Evolutionary conservation across 2,888 invertebrate genomes (phyloP).

Genomic region (Cheiracanthium punctorium): DNA sequence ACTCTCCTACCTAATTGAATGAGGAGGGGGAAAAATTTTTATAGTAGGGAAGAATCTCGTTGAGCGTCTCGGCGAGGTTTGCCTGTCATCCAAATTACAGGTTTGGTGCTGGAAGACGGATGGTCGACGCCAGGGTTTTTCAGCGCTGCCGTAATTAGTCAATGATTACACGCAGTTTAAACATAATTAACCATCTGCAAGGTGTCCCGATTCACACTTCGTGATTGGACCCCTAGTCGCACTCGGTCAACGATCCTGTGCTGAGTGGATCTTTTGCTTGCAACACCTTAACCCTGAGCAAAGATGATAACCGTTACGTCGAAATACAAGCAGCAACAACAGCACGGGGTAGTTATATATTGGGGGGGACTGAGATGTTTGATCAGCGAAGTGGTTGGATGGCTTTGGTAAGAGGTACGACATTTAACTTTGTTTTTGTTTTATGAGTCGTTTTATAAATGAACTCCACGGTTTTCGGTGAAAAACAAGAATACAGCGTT

Average conservation of each 20-base stretch:
- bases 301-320: not conserved
- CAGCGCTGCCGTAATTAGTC: slow-evolving; percentile 69
- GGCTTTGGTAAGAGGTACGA: not conserved
- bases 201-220: slow-evolving; percentile 70
- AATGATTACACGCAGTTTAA: slow-evolving; percentile 70
- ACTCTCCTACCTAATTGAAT: not conserved
- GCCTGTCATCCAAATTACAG: slow-evolving; percentile 65
- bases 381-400: not conserved
- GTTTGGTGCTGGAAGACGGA: slow-evolving; percentile 60
- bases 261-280: not conserved
- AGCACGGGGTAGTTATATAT: not conserved
- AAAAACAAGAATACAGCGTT: no score
- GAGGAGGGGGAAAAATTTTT: not conserved
- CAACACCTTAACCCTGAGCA: slow-evolving; percentile 39
- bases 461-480: no score
- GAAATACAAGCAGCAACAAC: not conserved
- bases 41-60: not conserved
- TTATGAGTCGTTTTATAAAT: not conserved
- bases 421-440: not conserved
- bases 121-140: slow-evolving; percentile 63
- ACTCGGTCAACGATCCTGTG: slow-evolving; percentile 53
- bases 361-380: not conserved
- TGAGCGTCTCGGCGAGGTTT: not conserved
- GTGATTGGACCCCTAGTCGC: slow-evolving; percentile 30
- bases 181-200: slow-evolving; percentile 68